These are phyloP conservation scores for Schizopygopsis malacanthus DNA, from an alignment of 2,797 vertebrate species.

Conservation along the genomic window DNA sequence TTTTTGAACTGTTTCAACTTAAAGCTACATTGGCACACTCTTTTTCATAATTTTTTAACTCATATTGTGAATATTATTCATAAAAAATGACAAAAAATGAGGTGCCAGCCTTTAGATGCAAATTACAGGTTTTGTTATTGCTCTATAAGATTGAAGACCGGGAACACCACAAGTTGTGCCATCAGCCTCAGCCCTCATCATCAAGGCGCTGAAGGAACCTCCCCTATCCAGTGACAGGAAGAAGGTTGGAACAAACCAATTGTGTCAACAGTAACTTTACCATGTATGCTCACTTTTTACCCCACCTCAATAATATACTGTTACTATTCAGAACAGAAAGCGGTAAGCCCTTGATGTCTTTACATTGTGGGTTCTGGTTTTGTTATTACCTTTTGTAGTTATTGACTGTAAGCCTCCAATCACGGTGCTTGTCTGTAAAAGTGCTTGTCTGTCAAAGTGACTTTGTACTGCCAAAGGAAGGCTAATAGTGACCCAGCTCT, in stretches of 20 bases:
- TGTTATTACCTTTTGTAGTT: neutral
- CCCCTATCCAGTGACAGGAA: constrained; percentile 96
- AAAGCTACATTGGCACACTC: no score
- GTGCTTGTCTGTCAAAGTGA: constrained; percentile 67
- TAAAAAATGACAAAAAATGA: no score
- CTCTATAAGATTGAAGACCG: constrained; percentile 90
- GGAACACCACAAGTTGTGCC: no score
- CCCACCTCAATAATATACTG: neutral
- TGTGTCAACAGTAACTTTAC: no score
- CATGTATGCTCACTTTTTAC: no score
- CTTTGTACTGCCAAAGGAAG: constrained; percentile 73
- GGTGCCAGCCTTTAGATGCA: neutral
- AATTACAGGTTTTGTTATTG: neutral
- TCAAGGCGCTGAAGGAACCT: constrained; percentile 97
- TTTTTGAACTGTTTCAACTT: neutral
- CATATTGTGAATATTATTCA: no score
- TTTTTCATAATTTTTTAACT: no score
- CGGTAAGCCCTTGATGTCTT: no score
- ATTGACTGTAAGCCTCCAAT: constrained; percentile 65
- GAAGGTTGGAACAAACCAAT: no score
- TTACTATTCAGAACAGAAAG: no score
- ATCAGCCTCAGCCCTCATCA: constrained; percentile 96
- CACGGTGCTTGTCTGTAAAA: constrained; percentile 65
- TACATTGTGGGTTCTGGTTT: neutral
- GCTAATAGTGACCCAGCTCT: constrained; percentile 72